Evolutionary conservation across 2,797 vertebrate genomes (phyloP).

Genomic region (Phaenicophaeus curvirostris): DNA sequence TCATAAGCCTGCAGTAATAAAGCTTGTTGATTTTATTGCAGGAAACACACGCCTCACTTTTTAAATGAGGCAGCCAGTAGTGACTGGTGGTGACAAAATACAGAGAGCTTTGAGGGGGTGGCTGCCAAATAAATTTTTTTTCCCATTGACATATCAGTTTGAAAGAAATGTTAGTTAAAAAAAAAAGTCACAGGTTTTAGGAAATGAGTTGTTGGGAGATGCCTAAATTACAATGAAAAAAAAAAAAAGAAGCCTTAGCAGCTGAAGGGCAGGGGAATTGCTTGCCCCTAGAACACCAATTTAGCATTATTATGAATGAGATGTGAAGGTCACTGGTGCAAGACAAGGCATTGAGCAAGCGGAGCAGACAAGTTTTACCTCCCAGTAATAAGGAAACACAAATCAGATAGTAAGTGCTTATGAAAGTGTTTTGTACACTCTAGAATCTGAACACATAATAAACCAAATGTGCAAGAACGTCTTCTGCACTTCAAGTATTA

Average conservation of each 20-base stretch:
- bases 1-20: background rate
- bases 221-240: background rate
- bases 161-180: background rate
- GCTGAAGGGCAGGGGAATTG: background rate
- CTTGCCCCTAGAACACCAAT: background rate
- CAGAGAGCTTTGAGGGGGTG: background rate
- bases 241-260: background rate
- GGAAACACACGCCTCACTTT: background rate
- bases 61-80: background rate
- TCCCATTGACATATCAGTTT: background rate
- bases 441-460: conserved; percentile 1
- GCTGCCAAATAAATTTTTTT: background rate
- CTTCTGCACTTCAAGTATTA: conserved; percentile 23
- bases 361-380: background rate
- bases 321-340: background rate
- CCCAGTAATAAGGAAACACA: conserved; percentile 19
- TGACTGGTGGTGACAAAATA: background rate
- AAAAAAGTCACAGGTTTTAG: background rate
- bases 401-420: conserved; percentile 33
- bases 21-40: background rate
- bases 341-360: background rate
- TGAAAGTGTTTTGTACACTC: background rate
- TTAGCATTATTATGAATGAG: background rate
- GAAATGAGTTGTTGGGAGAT: background rate
- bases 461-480: background rate